Percentiles rank a stretch among this genome's conserved stretches.
phyloP scores from a whole-genome alignment of 1,140 invertebrate genomes.

The Bradynema listronoti region DNA sequence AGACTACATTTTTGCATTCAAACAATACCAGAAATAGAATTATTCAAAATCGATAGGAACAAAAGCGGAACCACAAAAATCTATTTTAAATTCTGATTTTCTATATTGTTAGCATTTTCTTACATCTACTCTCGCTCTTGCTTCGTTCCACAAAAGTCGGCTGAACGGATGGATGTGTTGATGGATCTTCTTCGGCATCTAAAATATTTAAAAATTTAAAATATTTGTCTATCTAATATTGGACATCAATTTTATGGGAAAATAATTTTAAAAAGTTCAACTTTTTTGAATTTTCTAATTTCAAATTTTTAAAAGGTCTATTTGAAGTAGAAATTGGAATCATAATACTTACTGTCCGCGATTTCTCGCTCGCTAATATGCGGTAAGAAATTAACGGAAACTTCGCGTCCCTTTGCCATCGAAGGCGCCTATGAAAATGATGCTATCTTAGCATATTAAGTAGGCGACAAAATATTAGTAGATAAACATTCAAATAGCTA shows the following conservation, averaged over 20 bases:
- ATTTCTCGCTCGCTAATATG: conserved; percentile 91
- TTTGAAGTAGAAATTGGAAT: not conserved
- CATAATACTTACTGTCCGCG: conserved; percentile 65
- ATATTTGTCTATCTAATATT: not conserved
- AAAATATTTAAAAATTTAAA: conserved; percentile 29
- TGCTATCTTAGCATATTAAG: no score
- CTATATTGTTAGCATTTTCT: conserved; percentile 7
- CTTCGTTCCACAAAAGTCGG: conserved; percentile 93
- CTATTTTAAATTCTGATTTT: no score
- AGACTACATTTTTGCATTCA: no score
- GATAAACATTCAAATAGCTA: no score
- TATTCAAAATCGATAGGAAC: no score
- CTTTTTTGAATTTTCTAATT: conserved; percentile 17
- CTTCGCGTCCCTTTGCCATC: conserved; percentile 35
- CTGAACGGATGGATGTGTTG: conserved; percentile 83
- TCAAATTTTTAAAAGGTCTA: conserved; percentile 7
- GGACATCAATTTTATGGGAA: not conserved
- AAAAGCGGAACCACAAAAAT: no score
- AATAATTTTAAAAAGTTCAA: conserved; percentile 5
- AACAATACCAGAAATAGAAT: no score
- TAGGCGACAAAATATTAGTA: no score
- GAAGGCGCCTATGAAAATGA: conserved; percentile 1
- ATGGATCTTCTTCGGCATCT: conserved; percentile 87
- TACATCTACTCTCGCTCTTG: conserved; percentile 69
- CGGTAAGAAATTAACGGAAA: conserved; percentile 66